A percentile compares a stretch with the other conserved stretches of the same genome.
phyloP scores from a whole-genome alignment of 2,888 invertebrate genomes.

The Agonopterix arenella region DNA sequence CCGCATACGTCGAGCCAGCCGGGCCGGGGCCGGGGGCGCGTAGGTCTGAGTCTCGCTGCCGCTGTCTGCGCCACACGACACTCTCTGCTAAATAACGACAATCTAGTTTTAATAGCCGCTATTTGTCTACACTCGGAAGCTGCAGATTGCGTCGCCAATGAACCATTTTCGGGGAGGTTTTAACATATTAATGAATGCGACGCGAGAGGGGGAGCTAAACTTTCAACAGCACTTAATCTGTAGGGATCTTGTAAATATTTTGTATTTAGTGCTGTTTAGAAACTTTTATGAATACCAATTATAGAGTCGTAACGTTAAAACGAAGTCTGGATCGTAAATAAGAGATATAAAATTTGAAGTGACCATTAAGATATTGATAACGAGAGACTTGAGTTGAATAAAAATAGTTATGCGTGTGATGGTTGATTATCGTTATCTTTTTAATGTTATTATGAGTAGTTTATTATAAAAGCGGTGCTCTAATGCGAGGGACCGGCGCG shows the following conservation, averaged over 20 bases:
- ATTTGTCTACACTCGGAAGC: conserved; percentile 31
- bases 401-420: conserved; percentile 30
- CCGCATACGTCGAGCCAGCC: conserved; percentile 19
- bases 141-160: conserved; percentile 16
- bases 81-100: conserved; percentile 44
- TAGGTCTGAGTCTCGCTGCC: conserved; percentile 7
- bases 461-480: conserved; percentile 27
- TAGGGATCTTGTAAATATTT: conserved; percentile 11
- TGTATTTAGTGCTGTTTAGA: conserved; percentile 7
- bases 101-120: conserved; percentile 52
- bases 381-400: conserved; percentile 17
- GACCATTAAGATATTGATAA: conserved; percentile 55
- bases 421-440: conserved; percentile 33
- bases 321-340: conserved; percentile 37
- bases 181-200: conserved; percentile 30
- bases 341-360: conserved; percentile 38
- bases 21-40: no score
- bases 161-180: conserved; percentile 25
- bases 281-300: conserved; percentile 30
- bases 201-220: conserved; percentile 1
- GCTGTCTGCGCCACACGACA: conserved; percentile 6
- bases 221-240: conserved; percentile 8
- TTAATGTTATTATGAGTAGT: conserved; percentile 48
- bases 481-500: conserved; percentile 6
- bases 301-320: conserved; percentile 36